These are phyloP conservation scores for Lampris megalopsis DNA, from an alignment of 2,113 vertebrate genomes.

Conservation along the genomic window DNA sequence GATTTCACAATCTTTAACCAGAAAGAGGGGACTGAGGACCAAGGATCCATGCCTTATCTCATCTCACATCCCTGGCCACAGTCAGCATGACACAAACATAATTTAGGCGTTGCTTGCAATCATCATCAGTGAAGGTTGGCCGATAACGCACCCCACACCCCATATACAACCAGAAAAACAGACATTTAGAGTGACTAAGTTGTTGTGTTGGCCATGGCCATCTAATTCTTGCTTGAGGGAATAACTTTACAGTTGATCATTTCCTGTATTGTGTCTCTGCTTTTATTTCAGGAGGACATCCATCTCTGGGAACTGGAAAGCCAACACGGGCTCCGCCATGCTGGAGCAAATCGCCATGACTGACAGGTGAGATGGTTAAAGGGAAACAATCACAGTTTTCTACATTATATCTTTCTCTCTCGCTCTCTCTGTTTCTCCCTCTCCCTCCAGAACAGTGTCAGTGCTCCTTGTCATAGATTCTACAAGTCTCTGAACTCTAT, in stretches of 20 bases:
- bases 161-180: slow-evolving; percentile 1
- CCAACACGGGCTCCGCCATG: slow-evolving; percentile 98
- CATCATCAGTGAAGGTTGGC: slow-evolving; percentile 19
- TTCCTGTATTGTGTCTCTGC: slow-evolving; percentile 36
- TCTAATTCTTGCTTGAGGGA: no score
- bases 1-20: slow-evolving; percentile 33
- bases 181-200: slow-evolving; percentile 21
- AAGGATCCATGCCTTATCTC: slow-evolving; percentile 34
- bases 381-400: no score
- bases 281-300: slow-evolving; percentile 90
- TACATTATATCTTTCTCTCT: not conserved
- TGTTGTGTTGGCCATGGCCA: no score
- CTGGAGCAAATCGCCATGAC: slow-evolving; percentile 99
- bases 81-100: slow-evolving; percentile 38
- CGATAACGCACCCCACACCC: slow-evolving; percentile 3
- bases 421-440: not conserved
- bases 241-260: not conserved
- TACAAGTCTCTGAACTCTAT: no score
- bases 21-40: not conserved
- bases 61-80: slow-evolving; percentile 5
- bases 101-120: slow-evolving; percentile 45
- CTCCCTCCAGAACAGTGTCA: no score
- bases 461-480: no score
- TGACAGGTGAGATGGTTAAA: slow-evolving; percentile 86
- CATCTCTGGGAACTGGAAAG: slow-evolving; percentile 99